Conservation (phyloP, 2,113 vertebrate species). For the Varanus salvator region DNA sequence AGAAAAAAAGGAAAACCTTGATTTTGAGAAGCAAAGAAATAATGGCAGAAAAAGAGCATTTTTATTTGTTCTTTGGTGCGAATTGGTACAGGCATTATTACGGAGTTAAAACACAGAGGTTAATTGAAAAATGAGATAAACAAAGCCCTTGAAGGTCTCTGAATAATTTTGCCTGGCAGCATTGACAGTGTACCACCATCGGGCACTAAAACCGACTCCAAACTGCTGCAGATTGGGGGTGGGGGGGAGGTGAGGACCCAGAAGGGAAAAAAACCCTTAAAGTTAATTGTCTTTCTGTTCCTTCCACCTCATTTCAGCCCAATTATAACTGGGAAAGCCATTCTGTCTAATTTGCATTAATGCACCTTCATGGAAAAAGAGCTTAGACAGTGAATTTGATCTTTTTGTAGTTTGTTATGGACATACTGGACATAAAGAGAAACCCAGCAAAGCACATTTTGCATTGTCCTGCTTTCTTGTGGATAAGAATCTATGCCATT, state of each 20-base stretch:
- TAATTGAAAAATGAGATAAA: conserved; percentile 99
- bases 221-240: conserved; percentile 83
- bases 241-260: conserved; percentile 42
- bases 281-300: conserved; percentile 92
- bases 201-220: conserved; percentile 78
- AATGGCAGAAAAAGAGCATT: conserved; percentile 66
- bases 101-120: conserved; percentile 90
- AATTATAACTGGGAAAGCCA: conserved; percentile 85
- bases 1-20: conserved; percentile 49
- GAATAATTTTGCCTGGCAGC: conserved; percentile 86
- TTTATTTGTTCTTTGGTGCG: conserved; percentile 86
- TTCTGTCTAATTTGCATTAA: conserved; percentile 82
- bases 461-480: not conserved
- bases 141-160: conserved; percentile 82
- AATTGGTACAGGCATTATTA: conserved; percentile 83
- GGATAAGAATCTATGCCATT: conserved; percentile 2
- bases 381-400: conserved; percentile 64
- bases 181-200: conserved; percentile 71
- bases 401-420: conserved; percentile 50
- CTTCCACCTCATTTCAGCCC: conserved; percentile 91
- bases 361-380: conserved; percentile 75
- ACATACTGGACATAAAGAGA: conserved; percentile 61
- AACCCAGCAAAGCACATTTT: conserved; percentile 46
- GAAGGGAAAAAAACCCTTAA: conserved; percentile 14
- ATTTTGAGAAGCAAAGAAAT: conserved; percentile 79